These are phyloP conservation scores for Blastomussa wellsi DNA, from an alignment of 92 coral and sea anemone species.

Conservation along the genomic window DNA sequence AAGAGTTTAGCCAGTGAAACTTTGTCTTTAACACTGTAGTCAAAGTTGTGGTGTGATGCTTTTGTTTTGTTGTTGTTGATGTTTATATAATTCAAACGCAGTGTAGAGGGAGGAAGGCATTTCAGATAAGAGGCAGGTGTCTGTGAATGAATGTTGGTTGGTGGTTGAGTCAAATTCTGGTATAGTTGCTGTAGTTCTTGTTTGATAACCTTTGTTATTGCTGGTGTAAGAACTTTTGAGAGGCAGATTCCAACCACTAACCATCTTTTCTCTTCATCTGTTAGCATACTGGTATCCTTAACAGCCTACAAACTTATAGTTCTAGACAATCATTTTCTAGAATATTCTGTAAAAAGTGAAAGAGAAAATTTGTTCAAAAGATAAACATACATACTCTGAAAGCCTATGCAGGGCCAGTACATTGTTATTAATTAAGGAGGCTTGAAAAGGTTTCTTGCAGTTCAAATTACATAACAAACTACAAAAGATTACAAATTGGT, in stretches of 20 bases:
- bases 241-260: conserved; percentile 52
- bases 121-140: conserved; percentile 6
- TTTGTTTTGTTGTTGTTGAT: conserved; percentile 8
- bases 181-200: background rate
- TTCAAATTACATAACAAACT: too few relatives aligned
- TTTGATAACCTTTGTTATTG: background rate
- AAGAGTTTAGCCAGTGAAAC: conserved; percentile 46
- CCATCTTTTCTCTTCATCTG: conserved; percentile 51
- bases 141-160: conserved; percentile 30
- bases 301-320: background rate
- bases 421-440: too few relatives aligned
- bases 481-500: too few relatives aligned
- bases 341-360: too few relatives aligned
- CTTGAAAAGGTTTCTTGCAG: too few relatives aligned
- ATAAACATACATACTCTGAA: too few relatives aligned
- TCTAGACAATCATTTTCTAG: background rate
- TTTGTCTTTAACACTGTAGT: conserved; percentile 43
- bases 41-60: conserved; percentile 12
- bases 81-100: conserved; percentile 8
- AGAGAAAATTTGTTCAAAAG: too few relatives aligned
- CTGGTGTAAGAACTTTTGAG: conserved; percentile 45
- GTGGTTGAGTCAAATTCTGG: conserved; percentile 15
- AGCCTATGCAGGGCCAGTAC: too few relatives aligned
- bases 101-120: conserved; percentile 27
- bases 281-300: background rate